Evolutionary conservation across 2,113 vertebrate species (phyloP).

Genomic region (Thomomys bottae): DNA sequence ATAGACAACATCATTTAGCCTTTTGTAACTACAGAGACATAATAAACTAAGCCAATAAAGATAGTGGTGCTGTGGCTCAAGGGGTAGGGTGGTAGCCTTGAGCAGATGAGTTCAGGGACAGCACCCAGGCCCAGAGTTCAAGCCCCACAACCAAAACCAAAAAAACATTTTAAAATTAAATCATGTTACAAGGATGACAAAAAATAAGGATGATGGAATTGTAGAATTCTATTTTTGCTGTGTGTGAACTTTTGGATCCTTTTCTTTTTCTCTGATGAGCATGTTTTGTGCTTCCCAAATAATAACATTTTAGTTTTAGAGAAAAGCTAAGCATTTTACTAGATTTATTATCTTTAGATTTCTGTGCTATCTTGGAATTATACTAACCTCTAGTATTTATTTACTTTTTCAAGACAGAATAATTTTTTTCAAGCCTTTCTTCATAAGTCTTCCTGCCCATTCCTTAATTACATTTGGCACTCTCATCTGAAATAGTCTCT

Average conservation of each 20-base stretch:
- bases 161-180: too few relatives aligned
- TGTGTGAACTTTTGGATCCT: not conserved
- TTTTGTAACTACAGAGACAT: conserved; percentile 29
- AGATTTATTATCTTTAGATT: not conserved
- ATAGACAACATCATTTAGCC: not conserved
- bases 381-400: not conserved
- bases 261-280: not conserved
- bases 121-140: too few relatives aligned
- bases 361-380: not conserved
- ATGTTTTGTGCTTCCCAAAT: conserved; percentile 3
- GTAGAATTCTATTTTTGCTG: not conserved
- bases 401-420: conserved; percentile 3
- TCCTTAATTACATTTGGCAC: not conserved
- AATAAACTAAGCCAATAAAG: not conserved
- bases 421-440: not conserved
- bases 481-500: not conserved
- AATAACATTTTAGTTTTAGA: conserved; percentile 2
- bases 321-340: not conserved
- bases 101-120: too few relatives aligned
- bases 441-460: not conserved
- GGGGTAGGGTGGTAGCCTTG: too few relatives aligned
- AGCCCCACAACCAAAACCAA: too few relatives aligned
- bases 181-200: too few relatives aligned
- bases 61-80: too few relatives aligned
- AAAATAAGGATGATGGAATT: not conserved